Evolutionary conservation across 2,888 invertebrate genomes (phyloP).

Genomic region (Caenorhabditis sp.): DNA sequence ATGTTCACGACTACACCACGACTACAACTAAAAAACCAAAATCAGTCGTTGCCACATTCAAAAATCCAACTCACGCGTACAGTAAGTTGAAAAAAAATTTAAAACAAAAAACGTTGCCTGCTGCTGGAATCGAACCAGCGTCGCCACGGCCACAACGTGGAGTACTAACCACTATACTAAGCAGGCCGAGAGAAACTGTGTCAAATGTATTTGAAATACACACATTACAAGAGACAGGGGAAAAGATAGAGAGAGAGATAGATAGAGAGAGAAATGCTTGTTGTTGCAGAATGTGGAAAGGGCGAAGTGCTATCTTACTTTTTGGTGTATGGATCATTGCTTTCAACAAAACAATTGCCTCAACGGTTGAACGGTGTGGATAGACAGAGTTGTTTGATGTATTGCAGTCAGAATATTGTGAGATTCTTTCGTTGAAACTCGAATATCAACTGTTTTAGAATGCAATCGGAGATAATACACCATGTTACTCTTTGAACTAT

Average conservation of each 20-base stretch:
- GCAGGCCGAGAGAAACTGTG: slow-evolving; percentile 34
- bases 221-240: slow-evolving; percentile 31
- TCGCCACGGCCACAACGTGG: slow-evolving; percentile 67
- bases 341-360: slow-evolving; percentile 29
- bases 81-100: slow-evolving; percentile 13
- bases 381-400: slow-evolving; percentile 54
- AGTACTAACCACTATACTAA: slow-evolving; percentile 68
- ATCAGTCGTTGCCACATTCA: slow-evolving; percentile 13
- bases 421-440: background rate
- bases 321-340: slow-evolving; percentile 44
- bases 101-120: slow-evolving; percentile 11
- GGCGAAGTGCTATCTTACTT: slow-evolving; percentile 47
- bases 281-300: slow-evolving; percentile 43
- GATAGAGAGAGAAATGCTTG: background rate
- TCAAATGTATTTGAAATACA: slow-evolving; percentile 5
- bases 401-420: slow-evolving; percentile 56
- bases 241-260: background rate
- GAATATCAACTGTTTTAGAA: slow-evolving; percentile 37
- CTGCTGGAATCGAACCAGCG: slow-evolving; percentile 63
- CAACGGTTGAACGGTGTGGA: slow-evolving; percentile 48
- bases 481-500: slow-evolving; percentile 51
- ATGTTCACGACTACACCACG: slow-evolving; percentile 23
- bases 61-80: slow-evolving; percentile 31
- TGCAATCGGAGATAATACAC: slow-evolving; percentile 35
- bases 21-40: slow-evolving; percentile 7